phyloP scores from a whole-genome alignment of 92 coral and sea anemone species.

The Siderastrea siderea region DNA sequence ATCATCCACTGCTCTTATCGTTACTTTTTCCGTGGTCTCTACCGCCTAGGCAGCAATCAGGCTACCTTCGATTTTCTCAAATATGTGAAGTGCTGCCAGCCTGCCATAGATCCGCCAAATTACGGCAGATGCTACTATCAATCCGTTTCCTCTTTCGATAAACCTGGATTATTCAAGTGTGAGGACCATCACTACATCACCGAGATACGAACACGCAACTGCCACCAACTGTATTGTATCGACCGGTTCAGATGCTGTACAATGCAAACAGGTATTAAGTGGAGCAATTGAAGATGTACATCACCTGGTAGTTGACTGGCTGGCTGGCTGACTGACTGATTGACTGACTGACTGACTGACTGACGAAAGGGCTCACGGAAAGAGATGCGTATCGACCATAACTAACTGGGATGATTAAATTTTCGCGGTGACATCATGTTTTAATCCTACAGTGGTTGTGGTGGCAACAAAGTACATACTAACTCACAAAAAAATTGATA shows the following conservation, averaged over 20 bases:
- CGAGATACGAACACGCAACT: background rate
- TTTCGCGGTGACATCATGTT: too few relatives aligned
- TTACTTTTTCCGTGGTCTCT: background rate
- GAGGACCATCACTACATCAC: background rate
- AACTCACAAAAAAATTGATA: too few relatives aligned
- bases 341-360: too few relatives aligned
- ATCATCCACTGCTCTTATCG: background rate
- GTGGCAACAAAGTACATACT: too few relatives aligned
- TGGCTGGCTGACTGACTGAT: too few relatives aligned
- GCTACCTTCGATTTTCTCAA: background rate
- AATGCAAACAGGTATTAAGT: slow-evolving; percentile 14
- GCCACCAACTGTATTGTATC: slow-evolving; percentile 9
- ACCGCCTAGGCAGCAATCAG: background rate
- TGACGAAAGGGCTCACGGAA: too few relatives aligned
- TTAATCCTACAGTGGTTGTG: too few relatives aligned
- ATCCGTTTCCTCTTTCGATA: background rate
- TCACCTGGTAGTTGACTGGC: background rate
- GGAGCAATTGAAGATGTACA: background rate
- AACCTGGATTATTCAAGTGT: background rate
- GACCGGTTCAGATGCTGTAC: slow-evolving; percentile 3
- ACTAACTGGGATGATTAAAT: too few relatives aligned
- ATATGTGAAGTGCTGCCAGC: background rate
- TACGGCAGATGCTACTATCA: background rate
- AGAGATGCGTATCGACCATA: too few relatives aligned
- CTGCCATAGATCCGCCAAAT: background rate